Conservation (phyloP, 2,797 vertebrate species). For the Peromyscus melanophrys region DNA sequence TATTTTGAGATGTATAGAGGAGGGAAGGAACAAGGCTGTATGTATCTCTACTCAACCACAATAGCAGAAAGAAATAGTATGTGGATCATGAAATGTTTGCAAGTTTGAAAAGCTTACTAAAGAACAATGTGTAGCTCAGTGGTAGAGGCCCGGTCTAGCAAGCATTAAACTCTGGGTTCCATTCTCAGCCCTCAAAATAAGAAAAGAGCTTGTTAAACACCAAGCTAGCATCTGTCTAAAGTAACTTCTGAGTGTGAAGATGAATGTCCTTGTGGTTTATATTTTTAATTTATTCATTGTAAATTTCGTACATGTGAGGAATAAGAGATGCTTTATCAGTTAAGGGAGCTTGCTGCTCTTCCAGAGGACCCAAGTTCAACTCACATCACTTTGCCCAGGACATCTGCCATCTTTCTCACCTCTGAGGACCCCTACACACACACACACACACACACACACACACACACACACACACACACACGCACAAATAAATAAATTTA, state of each 20-base stretch:
- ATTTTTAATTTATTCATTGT: background rate
- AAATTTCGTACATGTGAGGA: background rate
- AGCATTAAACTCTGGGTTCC: background rate
- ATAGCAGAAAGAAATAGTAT: background rate
- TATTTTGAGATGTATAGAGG: background rate
- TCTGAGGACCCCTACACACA: background rate
- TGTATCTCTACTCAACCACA: background rate
- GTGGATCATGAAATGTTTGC: background rate
- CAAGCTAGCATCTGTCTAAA: conserved; percentile 56
- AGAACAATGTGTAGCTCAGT: background rate
- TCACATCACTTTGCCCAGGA: background rate
- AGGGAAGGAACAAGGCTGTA: background rate
- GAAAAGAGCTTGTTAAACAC: background rate
- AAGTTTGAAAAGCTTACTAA: background rate
- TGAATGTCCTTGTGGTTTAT: background rate
- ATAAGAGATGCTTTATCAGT: background rate
- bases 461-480: background rate
- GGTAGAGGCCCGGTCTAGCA: background rate
- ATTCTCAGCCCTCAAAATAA: background rate
- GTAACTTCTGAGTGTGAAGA: conserved; percentile 14
- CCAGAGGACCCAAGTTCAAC: background rate
- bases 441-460: too few relatives aligned
- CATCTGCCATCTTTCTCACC: background rate
- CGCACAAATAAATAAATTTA: background rate
- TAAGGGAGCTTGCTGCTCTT: background rate